Evolutionary conservation across 1,140 invertebrate genomes (phyloP), one percentile per base, ranked within the genome.

Genomic region (Drosophila mayri): DNA sequence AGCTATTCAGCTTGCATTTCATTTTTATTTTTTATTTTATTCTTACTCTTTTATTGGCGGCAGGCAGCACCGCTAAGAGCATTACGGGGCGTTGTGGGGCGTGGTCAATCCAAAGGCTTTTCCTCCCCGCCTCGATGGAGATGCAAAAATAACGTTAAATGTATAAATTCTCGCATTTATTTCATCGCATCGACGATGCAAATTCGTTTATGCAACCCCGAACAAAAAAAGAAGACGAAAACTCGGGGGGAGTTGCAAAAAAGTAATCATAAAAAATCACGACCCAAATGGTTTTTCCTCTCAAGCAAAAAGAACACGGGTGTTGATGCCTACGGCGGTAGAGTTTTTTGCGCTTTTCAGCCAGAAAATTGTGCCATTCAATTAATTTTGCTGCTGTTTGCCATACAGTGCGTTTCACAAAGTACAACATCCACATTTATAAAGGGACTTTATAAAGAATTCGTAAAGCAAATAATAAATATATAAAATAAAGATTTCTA

Each of bases 351-450:
- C 73, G 59, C 60, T 60, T 86, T 70, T 76, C 60, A 50, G 28
- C 46, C 64, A 62, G 65, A 70, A 76, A 66, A 81, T 86, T 86
- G 79, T 81, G 79, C 65, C 79, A 87, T 87, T 87, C 82, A 78
- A 85, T 85, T 85, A 82, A 85, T 85, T 84, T 73, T 47, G 81
- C 60, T 84, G 76, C 63, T 66, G 79, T 60, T 52, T 63, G 55
- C 37, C n/a, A 22, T 71, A 72, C 66, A 72, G 70, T 72, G 68
- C 66, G 68, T 71, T 70, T 58, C 68, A 10, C 70, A 76, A 76
- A 76, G 63, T 54, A 71, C 54, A 71, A 66, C 78, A 81, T 63
- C 38, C 41, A 57, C 7, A 16, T 22, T 28, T 2, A 20, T 49
- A 8, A n/a, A 4, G 12, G 6, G 16, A 49, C 25, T 49, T 49